phyloP scores from a whole-genome alignment of 2,888 invertebrate species.

The Philopedon plagiatum region DNA sequence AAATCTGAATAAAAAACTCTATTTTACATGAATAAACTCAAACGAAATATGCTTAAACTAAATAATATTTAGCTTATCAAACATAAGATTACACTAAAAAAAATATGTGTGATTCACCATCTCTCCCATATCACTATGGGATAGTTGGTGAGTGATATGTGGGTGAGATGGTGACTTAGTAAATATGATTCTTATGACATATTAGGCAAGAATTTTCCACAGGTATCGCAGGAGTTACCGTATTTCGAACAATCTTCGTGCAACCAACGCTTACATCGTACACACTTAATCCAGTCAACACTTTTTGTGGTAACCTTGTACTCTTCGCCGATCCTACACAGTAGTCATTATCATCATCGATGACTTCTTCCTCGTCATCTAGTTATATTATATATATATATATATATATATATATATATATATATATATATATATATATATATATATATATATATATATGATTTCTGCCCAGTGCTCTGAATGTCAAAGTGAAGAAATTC shows the following conservation, averaged over 20 bases:
- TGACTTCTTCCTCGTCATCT: conserved; percentile 2
- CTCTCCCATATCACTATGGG: neutral
- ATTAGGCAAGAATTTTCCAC: neutral
- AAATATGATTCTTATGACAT: neutral
- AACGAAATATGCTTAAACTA: too few relatives aligned
- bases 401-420: too few relatives aligned
- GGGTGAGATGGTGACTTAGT: neutral
- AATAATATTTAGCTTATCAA: too few relatives aligned
- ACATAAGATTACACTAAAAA: too few relatives aligned
- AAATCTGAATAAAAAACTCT: too few relatives aligned
- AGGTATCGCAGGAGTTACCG: neutral
- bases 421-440: too few relatives aligned
- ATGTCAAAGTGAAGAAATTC: too few relatives aligned
- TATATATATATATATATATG: too few relatives aligned
- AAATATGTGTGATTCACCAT: neutral
- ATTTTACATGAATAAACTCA: too few relatives aligned
- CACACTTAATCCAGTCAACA: conserved; percentile 14
- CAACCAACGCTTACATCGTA: neutral
- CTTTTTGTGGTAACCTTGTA: neutral
- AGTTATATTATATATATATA: too few relatives aligned
- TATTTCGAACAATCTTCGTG: conserved; percentile 14
- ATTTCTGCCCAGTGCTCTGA: too few relatives aligned
- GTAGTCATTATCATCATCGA: neutral
- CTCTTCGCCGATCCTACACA: neutral
- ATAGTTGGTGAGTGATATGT: neutral